A percentile compares a stretch with the other conserved stretches of the same genome.
Evolutionary conservation across 1,140 invertebrate genomes (phyloP).

Genomic region (Sitodiplosis mosellana): DNA sequence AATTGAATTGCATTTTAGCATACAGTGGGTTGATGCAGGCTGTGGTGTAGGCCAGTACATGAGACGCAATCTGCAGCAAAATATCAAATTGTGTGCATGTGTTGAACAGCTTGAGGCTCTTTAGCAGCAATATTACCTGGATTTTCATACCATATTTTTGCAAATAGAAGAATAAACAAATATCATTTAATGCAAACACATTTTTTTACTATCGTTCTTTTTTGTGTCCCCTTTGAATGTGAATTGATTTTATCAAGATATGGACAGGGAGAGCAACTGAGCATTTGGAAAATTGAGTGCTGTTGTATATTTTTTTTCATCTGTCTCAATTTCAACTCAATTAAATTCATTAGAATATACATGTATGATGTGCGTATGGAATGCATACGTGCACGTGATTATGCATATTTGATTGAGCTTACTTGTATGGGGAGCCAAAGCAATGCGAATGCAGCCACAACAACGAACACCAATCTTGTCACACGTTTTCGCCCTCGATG

Average conservation of each 20-base stretch:
- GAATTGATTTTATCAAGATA: neutral
- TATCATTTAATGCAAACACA: too few relatives aligned
- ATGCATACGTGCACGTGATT: neutral
- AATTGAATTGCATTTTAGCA: too few relatives aligned
- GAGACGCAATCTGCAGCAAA: conserved; percentile 59
- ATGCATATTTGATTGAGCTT: conserved; percentile 11
- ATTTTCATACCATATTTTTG: conserved; percentile 26
- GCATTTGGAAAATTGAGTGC: neutral
- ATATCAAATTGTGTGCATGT: conserved; percentile 33
- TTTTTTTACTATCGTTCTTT: too few relatives aligned
- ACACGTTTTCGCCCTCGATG: conserved; percentile 74
- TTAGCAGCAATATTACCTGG: conserved; percentile 59
- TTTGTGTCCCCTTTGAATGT: too few relatives aligned
- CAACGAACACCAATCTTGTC: conserved; percentile 80
- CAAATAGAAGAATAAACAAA: too few relatives aligned
- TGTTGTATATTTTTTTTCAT: neutral
- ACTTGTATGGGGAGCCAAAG: conserved; percentile 93
- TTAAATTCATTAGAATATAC: neutral
- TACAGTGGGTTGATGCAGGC: conserved; percentile 82
- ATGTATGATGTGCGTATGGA: neutral
- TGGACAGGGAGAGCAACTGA: neutral
- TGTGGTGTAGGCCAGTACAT: conserved; percentile 85
- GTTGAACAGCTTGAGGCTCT: conserved; percentile 48
- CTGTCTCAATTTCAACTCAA: too few relatives aligned
- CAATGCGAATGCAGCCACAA: conserved; percentile 84